Base-by-base conservation (phyloP, 2,888 invertebrate genomes). In the Hydriomena furcata region DNA sequence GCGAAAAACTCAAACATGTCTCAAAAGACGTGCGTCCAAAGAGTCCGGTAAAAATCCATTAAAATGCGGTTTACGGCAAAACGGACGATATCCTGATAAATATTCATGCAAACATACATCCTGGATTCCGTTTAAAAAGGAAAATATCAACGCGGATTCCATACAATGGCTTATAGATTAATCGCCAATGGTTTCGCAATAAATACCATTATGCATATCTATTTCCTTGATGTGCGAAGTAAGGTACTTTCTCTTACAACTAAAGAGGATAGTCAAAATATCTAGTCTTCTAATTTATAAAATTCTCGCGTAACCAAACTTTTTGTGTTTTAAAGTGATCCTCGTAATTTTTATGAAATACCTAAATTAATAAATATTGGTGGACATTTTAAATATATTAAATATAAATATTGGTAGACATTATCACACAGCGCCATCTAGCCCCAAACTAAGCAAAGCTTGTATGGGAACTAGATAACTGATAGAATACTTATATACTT, bases 41-140 rank as follows among this genome's bases (percentile, higher is more conserved):
- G 73, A 76, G 75, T 71, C 17, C 7, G 79, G 82, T 82, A 85
- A 85, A 84, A 86, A 84, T 76, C 71, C 76, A 87, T 85, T 87
- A 76, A 82, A 87, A 85, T 87, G 80, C 84, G 56, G 70, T 87
- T 86, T 82, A 85, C 82, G 77, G 68, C 72, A 71, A 71, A 70
- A 77, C 79, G 78, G 78, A 75, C 82, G 72, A 68, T 73, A 73
- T 77, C 71, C 65, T 72, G 74, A 84, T 89, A 87, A 88, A 89
- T 89, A 89, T 88, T 86, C 84, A 87, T 89, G 82, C 80, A 73
- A 81, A 84, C 82, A 80, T 59, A 78, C 88, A 88, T 90, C 89
- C 89, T 89, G 86, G 86, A 86, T 89, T 88, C 89, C 71, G 70
- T 79, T 76, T 79, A 89, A 83, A 82, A 81, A 83, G 86, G 86